Base-by-base conservation (phyloP, 2,888 invertebrate genomes). In the Plebejus melissa region DNA sequence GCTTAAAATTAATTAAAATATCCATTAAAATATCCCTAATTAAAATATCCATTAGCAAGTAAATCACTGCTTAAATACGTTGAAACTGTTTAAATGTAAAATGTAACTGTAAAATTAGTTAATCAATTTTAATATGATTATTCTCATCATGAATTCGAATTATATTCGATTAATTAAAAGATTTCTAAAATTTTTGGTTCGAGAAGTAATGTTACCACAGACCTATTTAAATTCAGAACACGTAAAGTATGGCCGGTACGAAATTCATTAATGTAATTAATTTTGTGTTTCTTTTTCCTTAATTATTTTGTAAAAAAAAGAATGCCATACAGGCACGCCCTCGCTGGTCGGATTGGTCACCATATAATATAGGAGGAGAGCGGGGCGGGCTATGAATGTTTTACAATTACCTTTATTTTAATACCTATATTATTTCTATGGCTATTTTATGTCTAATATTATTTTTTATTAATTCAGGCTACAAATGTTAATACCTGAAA, bases 261-360 rank as follows among this genome's bases (percentile, higher is more conserved):
- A 86, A 87, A 82, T 86, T 87, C 85, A 88, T 88, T 87, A 86
- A 81, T 77, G 78, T 86, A 88, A 91, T 90, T 88, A 89, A 90
- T 88, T 86, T 84, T 80, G 85, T 83, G 85, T 89, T 85, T 84
- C 77, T 79, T 81, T 80, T 80, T 81, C 82, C 80, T 82, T 82
- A 78, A 81, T 85, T 86, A 87, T 87, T 85, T 83, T 80, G 82
- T 85, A 87, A 88, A 88, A 90, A 88, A 81, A 65, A 36, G 4
- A 32, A 65, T 65, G 65, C 65, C 32, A 16, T 65, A 32, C 65
- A 4, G 65, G 65, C 65, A 65, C 65, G 65, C 65, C 65, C 65
- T 65, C 65, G 13, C 13, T 36, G 65, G 65, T 65, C 65, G 65
- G 65, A 65, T 65, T 65, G 65, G 65, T 65, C 65, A 65, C 65